Percentiles rank a stretch among this genome's conserved stretches.
phyloP scores from a whole-genome alignment of 1,140 invertebrate genomes.

The Sitodiplosis mosellana region DNA sequence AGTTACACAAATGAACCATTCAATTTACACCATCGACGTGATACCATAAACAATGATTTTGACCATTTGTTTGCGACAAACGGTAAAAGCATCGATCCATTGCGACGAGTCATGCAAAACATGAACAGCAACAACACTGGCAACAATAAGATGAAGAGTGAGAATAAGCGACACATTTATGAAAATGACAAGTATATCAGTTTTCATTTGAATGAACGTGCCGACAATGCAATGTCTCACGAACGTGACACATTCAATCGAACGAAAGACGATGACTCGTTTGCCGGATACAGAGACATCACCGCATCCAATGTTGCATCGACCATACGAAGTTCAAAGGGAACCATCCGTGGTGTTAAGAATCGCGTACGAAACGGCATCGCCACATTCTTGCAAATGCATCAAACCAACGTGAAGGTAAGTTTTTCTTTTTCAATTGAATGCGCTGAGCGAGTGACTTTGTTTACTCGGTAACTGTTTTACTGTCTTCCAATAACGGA shows the following conservation, averaged over 20 bases:
- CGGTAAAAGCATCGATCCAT: constrained; percentile 1
- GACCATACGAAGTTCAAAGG: constrained; percentile 72
- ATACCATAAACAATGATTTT: constrained; percentile 14
- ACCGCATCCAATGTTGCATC: constrained; percentile 35
- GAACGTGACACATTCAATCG: constrained; percentile 19
- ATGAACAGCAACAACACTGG: constrained; percentile 33
- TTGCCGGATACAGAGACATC: constrained; percentile 63
- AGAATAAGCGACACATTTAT: constrained; percentile 30
- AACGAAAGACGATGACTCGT: constrained; percentile 35
- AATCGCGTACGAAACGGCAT: constrained; percentile 87
- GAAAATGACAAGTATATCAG: constrained; percentile 60
- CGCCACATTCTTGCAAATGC: constrained; percentile 75
- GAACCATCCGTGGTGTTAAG: constrained; percentile 80
- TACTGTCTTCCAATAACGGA: too few relatives aligned
- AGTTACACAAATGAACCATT: not conserved
- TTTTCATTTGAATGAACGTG: constrained; percentile 57
- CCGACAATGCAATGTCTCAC: constrained; percentile 17
- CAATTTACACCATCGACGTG: not conserved
- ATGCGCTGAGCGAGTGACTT: too few relatives aligned
- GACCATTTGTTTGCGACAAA: constrained; percentile 4
- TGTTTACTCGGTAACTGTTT: too few relatives aligned
- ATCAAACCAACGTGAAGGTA: constrained; percentile 49
- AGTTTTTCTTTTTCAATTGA: too few relatives aligned
- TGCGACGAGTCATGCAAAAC: not conserved
- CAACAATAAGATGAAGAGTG: constrained; percentile 31